phyloP scores from a whole-genome alignment of 2,113 vertebrate species.

The Neotoma lepida region DNA sequence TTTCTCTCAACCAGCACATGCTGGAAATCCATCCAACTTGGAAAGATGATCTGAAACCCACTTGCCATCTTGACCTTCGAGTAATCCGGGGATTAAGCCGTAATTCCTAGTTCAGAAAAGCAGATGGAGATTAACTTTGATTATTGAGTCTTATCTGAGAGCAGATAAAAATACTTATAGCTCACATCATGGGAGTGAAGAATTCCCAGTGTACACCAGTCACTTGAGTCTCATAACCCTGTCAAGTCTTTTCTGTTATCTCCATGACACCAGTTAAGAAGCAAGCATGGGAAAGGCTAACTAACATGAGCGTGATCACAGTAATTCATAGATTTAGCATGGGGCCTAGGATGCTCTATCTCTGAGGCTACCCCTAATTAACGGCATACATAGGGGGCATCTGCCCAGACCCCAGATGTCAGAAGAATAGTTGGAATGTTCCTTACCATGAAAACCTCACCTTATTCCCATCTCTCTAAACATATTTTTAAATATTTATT shows the following conservation, averaged over 20 bases:
- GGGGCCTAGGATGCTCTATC: neutral
- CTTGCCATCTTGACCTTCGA: slow-evolving; percentile 44
- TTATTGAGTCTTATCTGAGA: slow-evolving; percentile 67
- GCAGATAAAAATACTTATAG: slow-evolving; percentile 57
- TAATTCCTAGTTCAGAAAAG: slow-evolving; percentile 68
- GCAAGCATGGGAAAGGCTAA: neutral
- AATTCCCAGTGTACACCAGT: neutral
- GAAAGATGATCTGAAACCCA: slow-evolving; percentile 48
- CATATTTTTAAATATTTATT: neutral
- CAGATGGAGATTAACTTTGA: slow-evolving; percentile 76
- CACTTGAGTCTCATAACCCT: neutral
- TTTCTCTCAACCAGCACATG: neutral
- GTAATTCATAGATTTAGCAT: neutral
- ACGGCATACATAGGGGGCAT: neutral
- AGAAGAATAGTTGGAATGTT: neutral
- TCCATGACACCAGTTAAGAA: neutral
- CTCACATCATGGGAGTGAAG: neutral
- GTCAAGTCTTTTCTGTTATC: neutral
- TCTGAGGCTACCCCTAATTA: neutral
- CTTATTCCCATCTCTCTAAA: neutral
- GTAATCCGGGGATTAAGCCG: slow-evolving; percentile 64
- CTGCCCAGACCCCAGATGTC: neutral
- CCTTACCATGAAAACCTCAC: neutral
- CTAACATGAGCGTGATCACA: neutral
- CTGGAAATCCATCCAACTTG: slow-evolving; percentile 42